Evolutionary conservation across 2,797 vertebrate genomes (phyloP), one percentile per base, ranked within the genome.

Genomic region (Brachyalestes nurse): DNA sequence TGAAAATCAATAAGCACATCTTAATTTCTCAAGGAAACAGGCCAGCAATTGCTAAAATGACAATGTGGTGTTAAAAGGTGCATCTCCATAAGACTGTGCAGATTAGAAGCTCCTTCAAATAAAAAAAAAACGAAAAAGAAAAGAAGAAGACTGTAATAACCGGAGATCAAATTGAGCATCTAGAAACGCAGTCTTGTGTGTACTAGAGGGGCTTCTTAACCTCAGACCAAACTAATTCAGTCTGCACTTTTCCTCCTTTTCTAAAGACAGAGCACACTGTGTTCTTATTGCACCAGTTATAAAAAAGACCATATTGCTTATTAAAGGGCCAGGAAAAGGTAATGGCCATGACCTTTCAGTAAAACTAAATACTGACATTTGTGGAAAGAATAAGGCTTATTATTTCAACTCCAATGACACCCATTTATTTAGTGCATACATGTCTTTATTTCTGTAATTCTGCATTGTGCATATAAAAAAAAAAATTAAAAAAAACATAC

Each of bases 291-390:
- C 38, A 47, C n/a, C 16, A 6, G 40, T 72, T 42, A 53, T 73
- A 64, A 58, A 45, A 75, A 7, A 66, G 34, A 51, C 19, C 53
- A 53, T 16, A 66, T 34, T 45, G 42, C 21, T 69, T 78, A 64
- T 62, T 81, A 77, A 78, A 67, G 70, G 45, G 47, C 61, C 69
- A 62, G 28, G 25, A 4, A 75, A 40, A 34, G 25, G 64, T 5
- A 70, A 75, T 70, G 79, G 25, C 25, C 28, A 19, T 78, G 58
- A 75, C 79, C 55, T 58, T 75, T 67, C 53, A 34, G 16, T 75
- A 69, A 74, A 47, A 13, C 23, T 19, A 21, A 51, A 45, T 62
- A 14, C 25, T 60, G 72, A 74, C 64, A 70, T 75, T 81, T 81
- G 55, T 70, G 55, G 53, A 72, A 58, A 40, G n/a, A 25, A 40